phyloP scores from a whole-genome alignment of 2,888 invertebrate genomes.

The Neocrepidodera transversa region DNA sequence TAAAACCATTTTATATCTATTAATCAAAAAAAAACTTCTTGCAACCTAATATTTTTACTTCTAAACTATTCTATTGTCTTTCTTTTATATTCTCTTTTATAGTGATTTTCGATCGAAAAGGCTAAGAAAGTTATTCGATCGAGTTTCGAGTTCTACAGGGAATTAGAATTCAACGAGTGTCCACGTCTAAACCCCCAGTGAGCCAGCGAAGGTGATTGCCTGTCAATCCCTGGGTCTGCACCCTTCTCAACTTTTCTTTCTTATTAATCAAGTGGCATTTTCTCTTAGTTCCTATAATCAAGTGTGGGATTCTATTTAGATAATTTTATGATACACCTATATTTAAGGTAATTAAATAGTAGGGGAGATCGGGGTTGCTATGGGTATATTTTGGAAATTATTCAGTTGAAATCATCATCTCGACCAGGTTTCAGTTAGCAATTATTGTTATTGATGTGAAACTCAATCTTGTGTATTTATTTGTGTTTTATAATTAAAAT shows the following conservation, averaged over 20 bases:
- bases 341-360: too few species aligned
- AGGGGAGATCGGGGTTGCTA: too few species aligned
- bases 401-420: too few species aligned
- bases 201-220: conserved; percentile 61
- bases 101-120: conserved; percentile 30
- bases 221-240: conserved; percentile 59
- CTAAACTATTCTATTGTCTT: neutral
- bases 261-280: conserved; percentile 55
- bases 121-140: conserved; percentile 26
- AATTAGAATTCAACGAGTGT: conserved; percentile 61
- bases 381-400: too few species aligned
- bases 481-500: too few species aligned
- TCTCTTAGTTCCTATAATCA: conserved; percentile 43
- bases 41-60: neutral
- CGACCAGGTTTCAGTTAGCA: too few species aligned
- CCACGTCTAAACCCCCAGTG: conserved; percentile 57
- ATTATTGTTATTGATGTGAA: too few species aligned
- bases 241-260: conserved; percentile 56
- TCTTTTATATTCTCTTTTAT: neutral
- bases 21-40: too few species aligned
- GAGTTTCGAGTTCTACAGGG: conserved; percentile 38
- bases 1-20: too few species aligned
- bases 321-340: too few species aligned
- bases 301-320: conserved; percentile 39
- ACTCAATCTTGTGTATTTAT: too few species aligned